Evolutionary conservation across 2,113 vertebrate genomes (phyloP), one percentile per base, ranked within the genome.

Genomic region (Atherinomorus stipes): DNA sequence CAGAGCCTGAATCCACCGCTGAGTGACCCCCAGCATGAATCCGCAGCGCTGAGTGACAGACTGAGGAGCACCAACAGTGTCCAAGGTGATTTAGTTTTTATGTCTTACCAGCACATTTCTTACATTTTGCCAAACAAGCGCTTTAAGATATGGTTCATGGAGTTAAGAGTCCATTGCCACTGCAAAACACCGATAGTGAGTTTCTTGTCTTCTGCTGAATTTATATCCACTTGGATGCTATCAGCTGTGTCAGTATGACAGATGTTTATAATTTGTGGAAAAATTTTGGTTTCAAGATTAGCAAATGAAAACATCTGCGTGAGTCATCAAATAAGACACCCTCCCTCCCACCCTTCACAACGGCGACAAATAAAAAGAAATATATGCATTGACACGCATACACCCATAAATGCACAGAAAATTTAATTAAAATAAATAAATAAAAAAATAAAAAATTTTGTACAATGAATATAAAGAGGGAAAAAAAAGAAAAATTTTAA

Each of bases 11-110:
- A 59, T 44, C 62, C 31, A 26, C 73, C 0, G 5, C 72, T 52
- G 80, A 75, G 58, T 12, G 64, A 68, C 31, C 19, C 22, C 21
- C 49, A 12, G 56, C 78, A 34, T 23, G 65, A 71, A 61, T 34
- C 40, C 8, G 4, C 31, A 21, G 56, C 49, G 21, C 64, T 31
- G 61, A 37, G 52, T 16, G 76, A 74, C 68, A 31, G 56, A 70
- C 76, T 25, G 66, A 15, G 60, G 53, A 21, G 11, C 54, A 31
- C 26, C 64, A 9, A 63, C 38, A 75, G 57, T 16, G 54, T 65
- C 71, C 62, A 44, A 87, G 89, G 89, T 88, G 80, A 83, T 83
- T 34, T 71, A 26, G 65, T 65, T 78, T 71, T 76, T 49, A 28
- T 59, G 45, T 79, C 52, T 72, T 26, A 25, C 42, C 54, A 61